Evolutionary conservation across 2,113 vertebrate species (phyloP).

Genomic region (Sturnus vulgaris): DNA sequence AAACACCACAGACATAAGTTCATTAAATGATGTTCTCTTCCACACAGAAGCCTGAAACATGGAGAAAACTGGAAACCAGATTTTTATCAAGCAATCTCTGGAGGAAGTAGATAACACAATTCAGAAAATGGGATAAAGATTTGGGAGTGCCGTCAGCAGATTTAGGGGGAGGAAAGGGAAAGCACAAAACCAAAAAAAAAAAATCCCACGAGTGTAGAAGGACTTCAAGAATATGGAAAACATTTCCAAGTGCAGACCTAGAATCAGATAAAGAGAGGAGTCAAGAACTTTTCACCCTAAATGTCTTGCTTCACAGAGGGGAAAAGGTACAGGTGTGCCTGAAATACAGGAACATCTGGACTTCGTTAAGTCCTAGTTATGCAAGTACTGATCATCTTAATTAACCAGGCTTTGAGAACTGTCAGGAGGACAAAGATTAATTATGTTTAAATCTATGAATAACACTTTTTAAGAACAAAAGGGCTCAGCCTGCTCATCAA

Average conservation of each 20-base stretch:
- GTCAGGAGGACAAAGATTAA: not conserved
- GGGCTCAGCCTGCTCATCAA: not conserved
- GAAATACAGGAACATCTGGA: constrained; percentile 40
- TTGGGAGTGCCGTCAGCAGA: constrained; percentile 33
- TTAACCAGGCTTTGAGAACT: not conserved
- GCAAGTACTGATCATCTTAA: not conserved
- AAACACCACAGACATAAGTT: not conserved
- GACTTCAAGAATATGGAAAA: not conserved
- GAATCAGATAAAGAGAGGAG: not conserved
- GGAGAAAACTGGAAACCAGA: constrained; percentile 43
- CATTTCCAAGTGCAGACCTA: not conserved
- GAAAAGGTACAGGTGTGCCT: not conserved
- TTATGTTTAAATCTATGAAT: not conserved
- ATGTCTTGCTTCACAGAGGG: not conserved
- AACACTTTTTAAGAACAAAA: not conserved
- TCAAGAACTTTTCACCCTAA: constrained; percentile 27
- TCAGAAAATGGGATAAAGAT: constrained; percentile 48
- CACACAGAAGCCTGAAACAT: not conserved
- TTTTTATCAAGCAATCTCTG: constrained; percentile 53
- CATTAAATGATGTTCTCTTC: not conserved
- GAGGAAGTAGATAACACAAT: constrained; percentile 54
- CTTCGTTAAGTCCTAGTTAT: not conserved
- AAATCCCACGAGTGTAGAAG: not conserved
- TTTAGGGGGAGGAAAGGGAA: constrained; percentile 45
- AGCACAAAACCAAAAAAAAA: not conserved